phyloP scores from a whole-genome alignment of 2,797 vertebrate genomes.

The Acridotheres tristis region DNA sequence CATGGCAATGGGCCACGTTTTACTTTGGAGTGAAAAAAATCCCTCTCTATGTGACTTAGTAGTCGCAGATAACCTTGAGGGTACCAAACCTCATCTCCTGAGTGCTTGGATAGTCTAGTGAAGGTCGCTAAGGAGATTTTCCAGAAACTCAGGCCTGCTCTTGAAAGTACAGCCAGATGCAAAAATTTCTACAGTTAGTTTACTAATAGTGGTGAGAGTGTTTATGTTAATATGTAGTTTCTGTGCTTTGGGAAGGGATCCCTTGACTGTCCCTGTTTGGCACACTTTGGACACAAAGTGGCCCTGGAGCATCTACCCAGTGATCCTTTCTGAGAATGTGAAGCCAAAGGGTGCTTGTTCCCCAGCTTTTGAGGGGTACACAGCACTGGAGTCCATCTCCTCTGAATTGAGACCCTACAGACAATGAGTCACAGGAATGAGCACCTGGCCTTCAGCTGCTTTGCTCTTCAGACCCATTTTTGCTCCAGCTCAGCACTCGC shows the following conservation, averaged over 20 bases:
- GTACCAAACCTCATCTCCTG: not conserved
- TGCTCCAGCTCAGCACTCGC: not conserved
- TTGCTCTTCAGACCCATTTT: not conserved
- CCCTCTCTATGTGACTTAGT: not conserved
- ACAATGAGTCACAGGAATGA: fast-evolving
- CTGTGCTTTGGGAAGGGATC: not conserved
- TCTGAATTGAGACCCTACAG: not conserved
- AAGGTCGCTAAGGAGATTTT: not conserved
- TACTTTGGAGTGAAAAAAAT: not conserved
- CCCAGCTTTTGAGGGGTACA: not conserved
- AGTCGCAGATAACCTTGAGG: not conserved
- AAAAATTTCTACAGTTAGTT: not conserved
- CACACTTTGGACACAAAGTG: fast-evolving
- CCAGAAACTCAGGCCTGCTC: not conserved
- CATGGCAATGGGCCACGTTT: fast-evolving
- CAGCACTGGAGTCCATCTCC: not conserved
- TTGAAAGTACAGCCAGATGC: not conserved
- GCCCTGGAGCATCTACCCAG: no score
- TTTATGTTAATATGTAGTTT: not conserved
- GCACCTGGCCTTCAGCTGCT: not conserved
- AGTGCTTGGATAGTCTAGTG: not conserved
- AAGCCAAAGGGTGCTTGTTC: fast-evolving
- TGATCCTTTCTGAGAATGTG: not conserved
- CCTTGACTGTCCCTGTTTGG: not conserved
- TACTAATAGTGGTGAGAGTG: not conserved